Percentiles rank a stretch among this genome's conserved stretches.
These are phyloP conservation scores for Lucinisca nassula DNA, from an alignment of 2,888 invertebrate species.

Conservation along the genomic window DNA sequence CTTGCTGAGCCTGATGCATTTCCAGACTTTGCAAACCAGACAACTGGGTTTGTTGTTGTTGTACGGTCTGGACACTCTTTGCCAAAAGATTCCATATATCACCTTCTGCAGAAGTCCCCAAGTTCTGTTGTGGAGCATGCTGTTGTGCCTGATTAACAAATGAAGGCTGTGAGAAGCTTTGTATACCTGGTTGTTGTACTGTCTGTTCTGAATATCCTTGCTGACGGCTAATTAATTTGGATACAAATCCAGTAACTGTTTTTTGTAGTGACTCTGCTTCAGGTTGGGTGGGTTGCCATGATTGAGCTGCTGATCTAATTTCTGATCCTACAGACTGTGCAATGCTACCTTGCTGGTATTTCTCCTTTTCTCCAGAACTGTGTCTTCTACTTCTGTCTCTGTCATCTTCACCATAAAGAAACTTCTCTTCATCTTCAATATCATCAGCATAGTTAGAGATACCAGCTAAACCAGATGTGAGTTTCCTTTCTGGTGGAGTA, in stretches of 20 bases:
- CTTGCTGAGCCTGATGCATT: neutral
- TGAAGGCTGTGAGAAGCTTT: neutral
- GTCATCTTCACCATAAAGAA: slow-evolving; percentile 82
- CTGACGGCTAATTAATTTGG: slow-evolving; percentile 46
- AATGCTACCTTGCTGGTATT: neutral
- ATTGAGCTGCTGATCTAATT: slow-evolving; percentile 59
- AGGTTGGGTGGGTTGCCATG: slow-evolving; percentile 52
- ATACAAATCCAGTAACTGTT: slow-evolving; percentile 46
- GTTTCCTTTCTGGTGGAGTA: slow-evolving; percentile 29
- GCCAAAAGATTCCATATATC: slow-evolving; percentile 69
- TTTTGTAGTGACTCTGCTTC: slow-evolving; percentile 15
- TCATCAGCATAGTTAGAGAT: slow-evolving; percentile 78
- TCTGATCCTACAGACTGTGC: neutral
- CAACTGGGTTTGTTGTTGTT: slow-evolving; percentile 45
- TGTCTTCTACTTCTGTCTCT: neutral
- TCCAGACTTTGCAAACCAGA: neutral
- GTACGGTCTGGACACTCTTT: slow-evolving; percentile 65
- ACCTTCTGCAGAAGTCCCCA: slow-evolving; percentile 15
- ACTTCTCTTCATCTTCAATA: slow-evolving; percentile 86
- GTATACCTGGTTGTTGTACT: neutral
- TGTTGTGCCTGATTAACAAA: slow-evolving; percentile 23
- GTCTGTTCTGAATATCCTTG: slow-evolving; percentile 23
- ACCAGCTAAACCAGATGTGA: slow-evolving; percentile 64
- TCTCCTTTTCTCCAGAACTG: neutral
- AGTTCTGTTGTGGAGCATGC: neutral